These are phyloP conservation scores for Ctenodactylus gundi DNA, from an alignment of 2,113 vertebrate species.

Conservation along the genomic window DNA sequence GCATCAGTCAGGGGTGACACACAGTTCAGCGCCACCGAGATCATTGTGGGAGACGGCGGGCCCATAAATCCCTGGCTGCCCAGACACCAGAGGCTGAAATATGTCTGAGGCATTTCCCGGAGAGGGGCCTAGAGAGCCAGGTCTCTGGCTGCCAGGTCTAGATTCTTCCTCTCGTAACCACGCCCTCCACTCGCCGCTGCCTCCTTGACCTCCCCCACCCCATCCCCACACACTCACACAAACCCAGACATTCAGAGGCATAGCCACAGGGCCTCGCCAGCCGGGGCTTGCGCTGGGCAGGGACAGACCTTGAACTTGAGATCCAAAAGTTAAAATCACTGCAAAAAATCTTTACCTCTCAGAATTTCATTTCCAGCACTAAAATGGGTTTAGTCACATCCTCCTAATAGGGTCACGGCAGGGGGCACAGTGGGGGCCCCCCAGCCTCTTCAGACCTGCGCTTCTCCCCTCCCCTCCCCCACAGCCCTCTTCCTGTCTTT, in stretches of 20 bases:
- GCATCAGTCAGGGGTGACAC: conserved; percentile 62
- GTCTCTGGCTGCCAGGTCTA: conserved; percentile 15
- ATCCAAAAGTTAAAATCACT: neutral
- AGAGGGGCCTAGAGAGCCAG: conserved; percentile 23
- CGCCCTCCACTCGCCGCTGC: neutral
- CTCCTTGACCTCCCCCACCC: neutral
- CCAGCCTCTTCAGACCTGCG: neutral
- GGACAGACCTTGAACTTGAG: neutral
- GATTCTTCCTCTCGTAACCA: neutral
- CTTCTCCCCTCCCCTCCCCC: fast-evolving
- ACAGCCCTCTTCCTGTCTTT: neutral
- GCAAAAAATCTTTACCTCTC: neutral
- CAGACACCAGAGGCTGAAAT: conserved; percentile 70
- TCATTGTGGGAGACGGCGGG: conserved; percentile 58
- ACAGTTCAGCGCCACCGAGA: conserved; percentile 58
- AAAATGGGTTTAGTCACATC: neutral
- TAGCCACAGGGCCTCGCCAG: no score
- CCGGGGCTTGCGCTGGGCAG: no score
- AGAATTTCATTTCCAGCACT: neutral
- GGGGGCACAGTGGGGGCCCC: neutral
- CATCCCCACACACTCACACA: neutral
- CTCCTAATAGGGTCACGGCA: fast-evolving
- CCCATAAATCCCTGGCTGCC: conserved; percentile 65
- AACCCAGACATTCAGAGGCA: neutral
- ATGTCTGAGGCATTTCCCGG: conserved; percentile 71